These are phyloP conservation scores for Tuberolachnus salignus DNA, from an alignment of 2,888 invertebrate species.

Conservation along the genomic window DNA sequence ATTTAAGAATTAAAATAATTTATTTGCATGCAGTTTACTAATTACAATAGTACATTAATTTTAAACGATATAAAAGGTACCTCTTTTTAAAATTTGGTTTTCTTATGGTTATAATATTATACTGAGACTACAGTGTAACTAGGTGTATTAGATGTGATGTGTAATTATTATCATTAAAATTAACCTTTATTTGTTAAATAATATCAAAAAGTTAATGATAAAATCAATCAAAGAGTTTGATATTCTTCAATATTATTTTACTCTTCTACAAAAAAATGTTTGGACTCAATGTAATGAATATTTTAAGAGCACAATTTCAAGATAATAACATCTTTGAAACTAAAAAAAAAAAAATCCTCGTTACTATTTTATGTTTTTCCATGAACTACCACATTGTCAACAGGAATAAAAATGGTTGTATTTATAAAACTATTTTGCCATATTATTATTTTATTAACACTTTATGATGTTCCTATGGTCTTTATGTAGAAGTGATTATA, in stretches of 20 bases:
- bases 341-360: neutral
- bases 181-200: no score
- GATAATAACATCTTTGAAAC: neutral
- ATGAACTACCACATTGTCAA: no score
- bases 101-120: no score
- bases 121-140: no score
- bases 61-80: neutral
- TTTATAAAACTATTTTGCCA: neutral
- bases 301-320: neutral
- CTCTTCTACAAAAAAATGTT: neutral
- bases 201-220: no score
- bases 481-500: neutral
- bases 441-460: constrained; percentile 5
- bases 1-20: neutral
- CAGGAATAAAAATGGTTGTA: neutral
- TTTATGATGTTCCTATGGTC: neutral
- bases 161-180: no score
- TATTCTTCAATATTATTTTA: neutral
- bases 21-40: neutral
- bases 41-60: neutral
- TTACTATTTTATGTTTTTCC: neutral
- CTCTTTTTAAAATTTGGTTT: neutral
- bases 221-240: no score
- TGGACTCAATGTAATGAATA: neutral
- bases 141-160: no score